Conservation (phyloP, 2,113 vertebrate species). For the Arenaria interpres region DNA sequence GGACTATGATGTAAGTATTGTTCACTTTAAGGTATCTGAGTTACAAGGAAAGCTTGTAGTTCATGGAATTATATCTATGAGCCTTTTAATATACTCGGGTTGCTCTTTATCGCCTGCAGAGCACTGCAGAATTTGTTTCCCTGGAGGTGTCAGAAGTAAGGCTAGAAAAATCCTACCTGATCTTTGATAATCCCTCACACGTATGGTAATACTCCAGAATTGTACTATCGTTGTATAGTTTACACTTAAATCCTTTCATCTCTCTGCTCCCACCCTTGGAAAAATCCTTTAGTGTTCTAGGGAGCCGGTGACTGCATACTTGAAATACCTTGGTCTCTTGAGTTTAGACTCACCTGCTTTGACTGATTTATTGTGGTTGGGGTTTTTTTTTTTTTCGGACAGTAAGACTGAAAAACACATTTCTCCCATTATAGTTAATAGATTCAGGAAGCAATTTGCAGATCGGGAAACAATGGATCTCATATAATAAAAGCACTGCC, state of each 20-base stretch:
- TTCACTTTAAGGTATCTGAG: conserved; percentile 1
- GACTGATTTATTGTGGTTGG: not conserved
- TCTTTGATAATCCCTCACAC: conserved; percentile 68
- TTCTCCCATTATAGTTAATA: conserved; percentile 54
- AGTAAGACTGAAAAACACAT: conserved; percentile 41
- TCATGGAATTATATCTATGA: conserved; percentile 17
- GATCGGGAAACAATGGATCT: conserved; percentile 60
- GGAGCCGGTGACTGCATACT: not conserved
- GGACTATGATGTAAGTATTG: not conserved
- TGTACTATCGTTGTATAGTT: conserved; percentile 47
- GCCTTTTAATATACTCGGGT: not conserved
- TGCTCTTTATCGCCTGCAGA: conserved; percentile 41
- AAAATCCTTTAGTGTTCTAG: not conserved
- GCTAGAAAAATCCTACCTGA: conserved; percentile 59
- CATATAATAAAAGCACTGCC: conserved; percentile 46
- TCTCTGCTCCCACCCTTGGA: not conserved
- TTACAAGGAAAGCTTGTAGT: conserved; percentile 41
- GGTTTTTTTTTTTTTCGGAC: not conserved
- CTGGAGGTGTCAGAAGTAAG: conserved; percentile 56
- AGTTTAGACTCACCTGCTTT: not conserved
- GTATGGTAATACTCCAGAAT: conserved; percentile 48
- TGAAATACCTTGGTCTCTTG: conserved; percentile 17
- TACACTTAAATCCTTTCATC: not conserved
- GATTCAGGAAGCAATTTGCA: conserved; percentile 67
- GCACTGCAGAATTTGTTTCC: conserved; percentile 4